Conservation (phyloP, 1,140 invertebrate species). For the Caligus rogercresseyi region DNA sequence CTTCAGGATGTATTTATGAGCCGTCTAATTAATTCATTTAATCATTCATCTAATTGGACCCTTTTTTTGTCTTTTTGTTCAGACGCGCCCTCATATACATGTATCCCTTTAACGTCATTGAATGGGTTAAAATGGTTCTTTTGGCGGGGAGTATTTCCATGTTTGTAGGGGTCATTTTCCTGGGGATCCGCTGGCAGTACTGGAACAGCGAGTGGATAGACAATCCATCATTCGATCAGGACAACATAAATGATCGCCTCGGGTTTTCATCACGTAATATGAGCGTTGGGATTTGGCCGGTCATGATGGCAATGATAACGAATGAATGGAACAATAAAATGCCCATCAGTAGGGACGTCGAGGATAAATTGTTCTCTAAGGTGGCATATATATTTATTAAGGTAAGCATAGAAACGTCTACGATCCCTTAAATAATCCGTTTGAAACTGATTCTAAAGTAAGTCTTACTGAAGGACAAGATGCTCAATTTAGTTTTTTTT, state of each 20-base stretch:
- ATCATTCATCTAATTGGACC: constrained; percentile 15
- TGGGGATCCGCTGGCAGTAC: constrained; percentile 58
- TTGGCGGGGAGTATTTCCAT: constrained; percentile 59
- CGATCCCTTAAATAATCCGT: no score
- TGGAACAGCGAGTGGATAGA: constrained; percentile 33
- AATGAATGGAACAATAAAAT: constrained; percentile 47
- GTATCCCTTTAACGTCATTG: constrained; percentile 63
- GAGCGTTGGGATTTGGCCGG: constrained; percentile 53
- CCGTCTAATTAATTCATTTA: not conserved
- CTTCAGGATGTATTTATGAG: constrained; percentile 2
- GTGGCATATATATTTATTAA: constrained; percentile 55
- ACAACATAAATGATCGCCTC: constrained; percentile 37
- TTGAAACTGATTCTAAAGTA: not conserved
- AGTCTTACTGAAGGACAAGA: not conserved
- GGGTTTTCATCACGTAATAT: constrained; percentile 68
- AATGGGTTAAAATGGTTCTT: constrained; percentile 52
- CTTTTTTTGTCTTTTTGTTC: constrained; percentile 25
- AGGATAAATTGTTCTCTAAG: constrained; percentile 55
- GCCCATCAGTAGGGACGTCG: constrained; percentile 55
- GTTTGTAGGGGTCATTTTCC: constrained; percentile 66
- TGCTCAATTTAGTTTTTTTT: no score
- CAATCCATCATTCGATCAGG: constrained; percentile 22
- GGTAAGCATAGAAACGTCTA: no score
- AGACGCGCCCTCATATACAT: constrained; percentile 54
- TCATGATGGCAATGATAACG: constrained; percentile 45